Conservation (phyloP, 2,113 vertebrate species). For the Tupaia tana region DNA sequence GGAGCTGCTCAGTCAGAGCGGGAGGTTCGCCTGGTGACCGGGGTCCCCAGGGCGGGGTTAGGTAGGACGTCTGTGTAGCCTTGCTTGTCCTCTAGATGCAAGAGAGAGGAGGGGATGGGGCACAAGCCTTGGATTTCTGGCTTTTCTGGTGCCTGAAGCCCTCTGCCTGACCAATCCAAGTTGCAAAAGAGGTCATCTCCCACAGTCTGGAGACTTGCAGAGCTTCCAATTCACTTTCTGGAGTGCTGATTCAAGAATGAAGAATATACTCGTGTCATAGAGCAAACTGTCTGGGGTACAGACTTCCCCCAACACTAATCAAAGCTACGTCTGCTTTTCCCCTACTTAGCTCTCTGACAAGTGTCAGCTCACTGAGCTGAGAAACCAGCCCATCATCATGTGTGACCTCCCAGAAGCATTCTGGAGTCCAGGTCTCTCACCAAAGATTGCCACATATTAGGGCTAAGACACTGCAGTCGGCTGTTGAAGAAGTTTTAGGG, state of each 20-base stretch:
- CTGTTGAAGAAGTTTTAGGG: slow-evolving; percentile 33
- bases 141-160: not conserved
- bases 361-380: not conserved
- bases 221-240: not conserved
- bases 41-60: not conserved
- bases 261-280: not conserved
- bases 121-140: not conserved
- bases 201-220: not conserved
- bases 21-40: not conserved
- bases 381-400: not conserved
- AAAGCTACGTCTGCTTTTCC: not conserved
- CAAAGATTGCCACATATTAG: not conserved
- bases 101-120: not conserved
- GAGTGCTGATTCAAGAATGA: not conserved
- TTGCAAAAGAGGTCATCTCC: not conserved
- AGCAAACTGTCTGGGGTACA: not conserved
- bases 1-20: not conserved
- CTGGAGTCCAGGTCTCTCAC: not conserved
- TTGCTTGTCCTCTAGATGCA: not conserved
- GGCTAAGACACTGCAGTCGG: not conserved
- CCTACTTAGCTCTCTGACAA: not conserved
- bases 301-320: not conserved
- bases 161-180: not conserved
- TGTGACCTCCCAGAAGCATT: not conserved
- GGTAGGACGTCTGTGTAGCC: not conserved